Evolutionary conservation across 2,888 invertebrate species (phyloP).

Genomic region (Drosophila diplacantha): DNA sequence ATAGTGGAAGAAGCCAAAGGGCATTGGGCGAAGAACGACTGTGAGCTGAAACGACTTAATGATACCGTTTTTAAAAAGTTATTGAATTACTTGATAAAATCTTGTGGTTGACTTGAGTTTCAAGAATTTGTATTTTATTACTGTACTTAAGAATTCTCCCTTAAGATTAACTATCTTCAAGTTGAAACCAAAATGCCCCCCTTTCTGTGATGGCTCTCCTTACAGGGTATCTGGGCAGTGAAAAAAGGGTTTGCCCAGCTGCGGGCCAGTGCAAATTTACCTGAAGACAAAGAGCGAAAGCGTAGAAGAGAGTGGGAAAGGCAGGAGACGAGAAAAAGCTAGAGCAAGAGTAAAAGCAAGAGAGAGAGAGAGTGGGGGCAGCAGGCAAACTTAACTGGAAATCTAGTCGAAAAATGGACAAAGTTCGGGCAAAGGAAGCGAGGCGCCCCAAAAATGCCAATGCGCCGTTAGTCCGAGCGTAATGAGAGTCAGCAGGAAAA

Average conservation of each 20-base stretch:
- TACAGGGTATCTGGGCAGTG: conserved; percentile 11
- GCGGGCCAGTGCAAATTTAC: conserved; percentile 60
- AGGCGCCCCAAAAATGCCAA: conserved; percentile 36
- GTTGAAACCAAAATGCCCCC: too few species aligned
- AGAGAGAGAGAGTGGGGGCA: conserved; percentile 9
- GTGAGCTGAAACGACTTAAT: too few species aligned
- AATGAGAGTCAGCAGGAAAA: conserved; percentile 42
- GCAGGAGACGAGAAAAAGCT: neutral
- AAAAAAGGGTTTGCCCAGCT: conserved; percentile 45
- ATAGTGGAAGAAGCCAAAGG: conserved; percentile 24
- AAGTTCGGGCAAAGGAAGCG: conserved; percentile 39
- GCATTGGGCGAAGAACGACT: conserved; percentile 1
- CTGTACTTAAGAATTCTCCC: neutral
- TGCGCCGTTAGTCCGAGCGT: conserved; percentile 51
- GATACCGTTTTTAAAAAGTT: neutral
- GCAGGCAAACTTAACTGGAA: conserved; percentile 34
- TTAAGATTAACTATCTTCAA: neutral
- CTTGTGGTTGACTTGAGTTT: neutral
- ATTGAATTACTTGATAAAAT: neutral
- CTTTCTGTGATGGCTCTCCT: neutral
- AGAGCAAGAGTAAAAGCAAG: conserved; percentile 6
- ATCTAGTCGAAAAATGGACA: conserved; percentile 58
- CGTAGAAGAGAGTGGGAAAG: neutral
- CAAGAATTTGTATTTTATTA: neutral
- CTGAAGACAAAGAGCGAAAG: conserved; percentile 45